Evolutionary conservation across 2,888 invertebrate genomes (phyloP), one percentile per base, ranked within the genome.

Genomic region (Timema podura): DNA sequence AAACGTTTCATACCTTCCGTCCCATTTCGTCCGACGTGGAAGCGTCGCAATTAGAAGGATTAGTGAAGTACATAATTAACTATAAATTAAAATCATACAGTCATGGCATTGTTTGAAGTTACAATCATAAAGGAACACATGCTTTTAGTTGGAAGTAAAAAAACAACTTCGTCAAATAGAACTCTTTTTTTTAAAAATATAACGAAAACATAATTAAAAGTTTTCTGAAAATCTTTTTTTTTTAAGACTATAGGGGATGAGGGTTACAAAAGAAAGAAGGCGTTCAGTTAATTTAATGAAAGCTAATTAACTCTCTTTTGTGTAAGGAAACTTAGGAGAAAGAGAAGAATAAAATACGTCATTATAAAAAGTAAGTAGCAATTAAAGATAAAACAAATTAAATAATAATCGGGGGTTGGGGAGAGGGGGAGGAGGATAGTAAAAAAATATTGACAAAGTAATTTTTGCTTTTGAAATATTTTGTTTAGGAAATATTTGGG

Each of bases 281-380:
- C 46, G 47, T 65, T 47, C 54, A 65, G 47, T 8, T 65, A 45
- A 47, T 69, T 69, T 64, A 69, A 65, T 65, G 65, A 65, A 65
- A 69, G 65, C 54, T 69, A 69, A 69, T 69, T 69, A 69, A 69
- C 46, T 69, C 51, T 54, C 65, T 69, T 54, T 65, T 69, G 54
- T 30, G 30, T 30, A 30, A 30, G 30, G 3, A 30, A 30, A 30
- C 30, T 30, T 30, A 30, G 30, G 30, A 30, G 54, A 16, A 65
- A 47, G 59, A 49, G 51, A 30, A 45, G 49, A 64, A 45, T 45
- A 11, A 16, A n/a, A 65, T 46, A 65, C 64, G 65, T 68, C 54
- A 65, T 54, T 46, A 69, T 69, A 69, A 47, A 65, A 65, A 69
- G 65, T 69, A 69, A 69, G 69, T 69, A 69, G 65, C 69, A 69